Conservation (phyloP, 2,113 vertebrate species). For the Bathybates hornii region DNA sequence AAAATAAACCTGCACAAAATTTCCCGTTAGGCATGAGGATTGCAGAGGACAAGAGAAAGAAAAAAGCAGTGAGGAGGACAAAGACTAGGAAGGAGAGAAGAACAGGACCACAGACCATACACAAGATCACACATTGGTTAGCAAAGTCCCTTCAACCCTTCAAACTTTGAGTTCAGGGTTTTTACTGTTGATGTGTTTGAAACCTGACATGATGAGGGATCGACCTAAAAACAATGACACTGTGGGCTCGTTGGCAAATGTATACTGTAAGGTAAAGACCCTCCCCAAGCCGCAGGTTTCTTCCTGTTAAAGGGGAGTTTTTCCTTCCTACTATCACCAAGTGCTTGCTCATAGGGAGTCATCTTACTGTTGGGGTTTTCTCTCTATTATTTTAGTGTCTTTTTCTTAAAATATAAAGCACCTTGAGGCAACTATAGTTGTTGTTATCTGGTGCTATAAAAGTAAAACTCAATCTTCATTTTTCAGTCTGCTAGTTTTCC, state of each 20-base stretch:
- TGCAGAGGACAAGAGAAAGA: neutral
- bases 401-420: neutral
- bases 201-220: neutral
- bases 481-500: neutral
- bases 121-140: neutral
- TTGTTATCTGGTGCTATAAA: neutral
- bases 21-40: neutral
- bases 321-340: neutral
- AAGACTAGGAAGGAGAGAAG: neutral
- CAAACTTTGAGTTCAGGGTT: neutral
- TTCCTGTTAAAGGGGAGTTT: neutral
- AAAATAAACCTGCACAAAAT: neutral
- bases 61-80: neutral
- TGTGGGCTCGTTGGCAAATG: neutral
- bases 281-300: accelerated
- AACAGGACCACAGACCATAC: neutral
- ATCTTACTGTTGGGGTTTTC: neutral
- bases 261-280: neutral
- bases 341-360: neutral
- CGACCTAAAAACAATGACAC: neutral
- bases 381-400: neutral
- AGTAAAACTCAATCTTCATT: neutral
- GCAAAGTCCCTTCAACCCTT: neutral
- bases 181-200: neutral
- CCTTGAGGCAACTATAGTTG: neutral